Percentiles rank a stretch among this genome's conserved stretches.
These are phyloP conservation scores for Axinella damicornis DNA, from an alignment of 37 sponge, comb jelly and placozoan genomes.

Conservation along the genomic window DNA sequence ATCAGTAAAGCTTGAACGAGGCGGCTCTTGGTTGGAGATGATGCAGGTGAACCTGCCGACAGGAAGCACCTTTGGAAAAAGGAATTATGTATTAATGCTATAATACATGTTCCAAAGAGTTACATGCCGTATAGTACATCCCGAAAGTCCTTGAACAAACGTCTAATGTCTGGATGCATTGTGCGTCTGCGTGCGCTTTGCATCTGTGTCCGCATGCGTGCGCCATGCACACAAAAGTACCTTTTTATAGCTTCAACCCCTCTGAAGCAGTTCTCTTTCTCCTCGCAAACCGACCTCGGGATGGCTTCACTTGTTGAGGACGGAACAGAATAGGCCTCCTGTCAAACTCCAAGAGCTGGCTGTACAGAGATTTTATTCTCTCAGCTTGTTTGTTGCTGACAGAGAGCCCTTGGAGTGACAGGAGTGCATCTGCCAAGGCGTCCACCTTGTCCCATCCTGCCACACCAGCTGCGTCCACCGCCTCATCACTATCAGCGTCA, in stretches of 20 bases:
- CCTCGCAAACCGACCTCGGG: constrained; percentile 11
- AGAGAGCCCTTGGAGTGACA: neutral
- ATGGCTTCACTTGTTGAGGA: neutral
- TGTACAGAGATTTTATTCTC: constrained; percentile 11
- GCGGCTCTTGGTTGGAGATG: constrained; percentile 19
- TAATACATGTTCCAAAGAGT: no score
- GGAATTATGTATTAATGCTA: neutral
- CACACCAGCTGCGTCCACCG: constrained; percentile 7
- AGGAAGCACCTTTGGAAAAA: constrained; percentile 10
- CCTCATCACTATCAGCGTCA: neutral
- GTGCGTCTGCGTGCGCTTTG: no score
- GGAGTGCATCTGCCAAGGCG: constrained; percentile 12
- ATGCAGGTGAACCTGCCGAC: constrained; percentile 19
- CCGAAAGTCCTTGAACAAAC: no score
- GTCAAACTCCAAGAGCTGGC: constrained; percentile 13
- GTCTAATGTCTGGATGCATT: no score
- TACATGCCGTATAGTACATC: no score
- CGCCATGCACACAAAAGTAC: no score
- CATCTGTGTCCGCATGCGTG: no score
- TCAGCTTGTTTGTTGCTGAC: constrained; percentile 1
- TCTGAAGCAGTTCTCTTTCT: neutral
- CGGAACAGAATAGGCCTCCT: constrained; percentile 9
- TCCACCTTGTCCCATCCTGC: constrained; percentile 58
- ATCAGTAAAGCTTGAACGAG: constrained; percentile 11
- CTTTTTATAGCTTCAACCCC: no score